phyloP scores from a whole-genome alignment of 2,113 vertebrate species.

The Mixornis gularis region DNA sequence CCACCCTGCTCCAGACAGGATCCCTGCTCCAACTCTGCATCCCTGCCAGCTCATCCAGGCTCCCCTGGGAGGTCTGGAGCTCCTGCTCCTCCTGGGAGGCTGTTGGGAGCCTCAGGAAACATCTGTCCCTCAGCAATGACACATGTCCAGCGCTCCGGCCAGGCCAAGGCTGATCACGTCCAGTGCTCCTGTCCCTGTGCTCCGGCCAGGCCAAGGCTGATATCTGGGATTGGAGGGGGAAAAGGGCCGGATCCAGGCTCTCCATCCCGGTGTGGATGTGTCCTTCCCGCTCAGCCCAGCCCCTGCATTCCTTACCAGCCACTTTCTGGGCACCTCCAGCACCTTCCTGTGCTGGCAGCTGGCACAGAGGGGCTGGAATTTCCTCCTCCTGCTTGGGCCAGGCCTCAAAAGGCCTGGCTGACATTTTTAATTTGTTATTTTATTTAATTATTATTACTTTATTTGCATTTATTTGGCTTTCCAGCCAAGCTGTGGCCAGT shows the following conservation, averaged over 20 bases:
- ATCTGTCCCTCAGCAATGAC: not conserved
- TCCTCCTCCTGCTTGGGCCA: not conserved
- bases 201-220: not conserved
- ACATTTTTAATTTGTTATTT: not conserved
- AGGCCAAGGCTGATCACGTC: not conserved
- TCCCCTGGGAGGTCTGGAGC: not conserved
- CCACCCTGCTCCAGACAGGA: not conserved
- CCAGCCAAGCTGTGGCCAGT: not conserved
- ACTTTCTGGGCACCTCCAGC: not conserved
- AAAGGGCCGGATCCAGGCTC: not conserved
- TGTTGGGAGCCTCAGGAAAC: not conserved
- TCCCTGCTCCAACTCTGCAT: fast-evolving
- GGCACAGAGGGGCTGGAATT: not conserved
- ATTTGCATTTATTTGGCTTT: not conserved
- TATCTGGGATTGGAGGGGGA: fast-evolving
- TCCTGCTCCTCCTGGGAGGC: not conserved
- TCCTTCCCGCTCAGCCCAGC: not conserved
- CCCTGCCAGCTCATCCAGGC: not conserved
- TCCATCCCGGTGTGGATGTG: fast-evolving
- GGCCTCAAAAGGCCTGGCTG: not conserved
- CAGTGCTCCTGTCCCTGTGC: not conserved
- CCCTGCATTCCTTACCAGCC: not conserved
- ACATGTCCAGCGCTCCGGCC: fast-evolving
- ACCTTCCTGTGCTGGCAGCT: not conserved
- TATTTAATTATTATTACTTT: not conserved